Evolutionary conservation across 2,113 vertebrate genomes (phyloP).

Genomic region (Ariopsis seemanni): DNA sequence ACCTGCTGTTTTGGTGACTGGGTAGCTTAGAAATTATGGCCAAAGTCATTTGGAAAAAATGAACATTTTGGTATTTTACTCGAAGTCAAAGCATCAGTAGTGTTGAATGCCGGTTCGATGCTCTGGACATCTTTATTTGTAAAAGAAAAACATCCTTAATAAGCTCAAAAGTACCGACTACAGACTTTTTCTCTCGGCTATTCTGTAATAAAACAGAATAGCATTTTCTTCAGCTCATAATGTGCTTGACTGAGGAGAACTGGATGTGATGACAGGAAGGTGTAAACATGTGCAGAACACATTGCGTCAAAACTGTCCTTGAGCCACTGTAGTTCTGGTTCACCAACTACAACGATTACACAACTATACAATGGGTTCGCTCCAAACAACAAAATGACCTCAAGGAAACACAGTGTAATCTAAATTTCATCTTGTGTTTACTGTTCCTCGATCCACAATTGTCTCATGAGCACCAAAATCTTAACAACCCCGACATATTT

Average conservation of each 20-base stretch:
- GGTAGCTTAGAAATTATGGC: background rate
- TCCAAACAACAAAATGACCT: slow-evolving; percentile 5
- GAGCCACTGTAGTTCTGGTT: background rate
- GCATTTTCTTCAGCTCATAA: background rate
- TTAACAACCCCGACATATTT: slow-evolving; percentile 5
- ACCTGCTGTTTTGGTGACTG: background rate
- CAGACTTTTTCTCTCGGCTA: too few relatives aligned
- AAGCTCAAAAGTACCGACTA: background rate
- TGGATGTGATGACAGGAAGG: background rate
- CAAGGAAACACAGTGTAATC: background rate
- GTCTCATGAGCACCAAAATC: background rate
- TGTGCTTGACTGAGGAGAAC: background rate
- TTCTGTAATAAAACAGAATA: background rate
- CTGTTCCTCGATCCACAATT: background rate
- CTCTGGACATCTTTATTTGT: background rate
- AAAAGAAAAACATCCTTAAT: background rate
- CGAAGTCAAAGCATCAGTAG: background rate
- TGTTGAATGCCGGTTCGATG: background rate
- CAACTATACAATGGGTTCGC: background rate
- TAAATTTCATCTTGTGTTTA: slow-evolving; percentile 7
- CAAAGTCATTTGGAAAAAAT: background rate
- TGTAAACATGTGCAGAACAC: background rate
- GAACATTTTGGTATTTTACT: background rate
- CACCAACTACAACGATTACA: background rate
- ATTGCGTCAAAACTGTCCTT: background rate